Percentiles rank a stretch among this genome's conserved stretches.
phyloP scores from a whole-genome alignment of 2,888 invertebrate species.

The Notodonta ziczac region DNA sequence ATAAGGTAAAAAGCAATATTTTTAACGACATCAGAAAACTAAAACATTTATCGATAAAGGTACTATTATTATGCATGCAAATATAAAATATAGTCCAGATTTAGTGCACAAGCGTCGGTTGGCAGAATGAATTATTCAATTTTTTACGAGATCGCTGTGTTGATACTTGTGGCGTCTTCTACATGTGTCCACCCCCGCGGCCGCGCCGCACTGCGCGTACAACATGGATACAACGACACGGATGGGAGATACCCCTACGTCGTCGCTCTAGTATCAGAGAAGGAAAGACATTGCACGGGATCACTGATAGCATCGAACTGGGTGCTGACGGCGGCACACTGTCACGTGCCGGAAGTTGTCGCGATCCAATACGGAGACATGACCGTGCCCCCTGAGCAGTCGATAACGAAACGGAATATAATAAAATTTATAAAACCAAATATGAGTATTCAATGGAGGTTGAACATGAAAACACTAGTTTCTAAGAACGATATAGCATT shows the following conservation, averaged over 20 bases:
- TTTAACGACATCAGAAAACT: no score
- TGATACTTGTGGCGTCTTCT: not conserved
- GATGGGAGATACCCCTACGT: not conserved
- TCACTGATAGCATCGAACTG: not conserved
- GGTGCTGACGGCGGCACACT: not conserved
- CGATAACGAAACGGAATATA: constrained; percentile 1
- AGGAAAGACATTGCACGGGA: not conserved
- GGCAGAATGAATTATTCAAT: not conserved
- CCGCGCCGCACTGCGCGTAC: not conserved
- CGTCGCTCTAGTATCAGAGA: not conserved
- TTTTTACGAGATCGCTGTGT: not conserved
- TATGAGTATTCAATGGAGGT: not conserved
- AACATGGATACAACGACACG: not conserved
- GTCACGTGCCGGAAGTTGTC: not conserved
- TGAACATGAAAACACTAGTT: no score
- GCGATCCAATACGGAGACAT: not conserved
- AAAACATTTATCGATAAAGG: no score
- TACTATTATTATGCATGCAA: no score
- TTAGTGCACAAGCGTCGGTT: no score
- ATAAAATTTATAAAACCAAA: not conserved
- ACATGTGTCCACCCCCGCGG: not conserved
- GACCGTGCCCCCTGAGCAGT: not conserved
- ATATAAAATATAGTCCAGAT: no score
- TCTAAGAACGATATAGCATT: not conserved
- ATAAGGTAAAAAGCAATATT: no score